phyloP scores from a whole-genome alignment of 2,888 invertebrate genomes.

The Mythimna lalbum region DNA sequence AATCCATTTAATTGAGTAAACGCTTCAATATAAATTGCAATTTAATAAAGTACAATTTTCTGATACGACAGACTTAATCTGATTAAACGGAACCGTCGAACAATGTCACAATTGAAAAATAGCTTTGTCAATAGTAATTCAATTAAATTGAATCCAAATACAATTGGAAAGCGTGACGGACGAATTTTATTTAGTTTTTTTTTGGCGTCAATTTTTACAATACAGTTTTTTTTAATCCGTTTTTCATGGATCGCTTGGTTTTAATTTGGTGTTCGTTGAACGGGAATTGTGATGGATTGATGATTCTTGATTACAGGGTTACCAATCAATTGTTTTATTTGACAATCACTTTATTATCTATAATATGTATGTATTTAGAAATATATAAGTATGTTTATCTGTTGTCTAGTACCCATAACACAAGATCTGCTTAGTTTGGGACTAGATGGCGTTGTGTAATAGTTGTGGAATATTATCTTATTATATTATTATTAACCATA shows the following conservation, averaged over 20 bases:
- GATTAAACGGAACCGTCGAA: slow-evolving; percentile 73
- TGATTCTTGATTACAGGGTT: slow-evolving; percentile 10
- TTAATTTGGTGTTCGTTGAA: slow-evolving; percentile 46
- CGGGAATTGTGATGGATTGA: neutral
- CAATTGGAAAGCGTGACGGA: slow-evolving; percentile 68
- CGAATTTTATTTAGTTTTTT: slow-evolving; percentile 73
- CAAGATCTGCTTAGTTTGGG: no score
- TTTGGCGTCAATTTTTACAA: slow-evolving; percentile 58
- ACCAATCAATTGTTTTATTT: neutral
- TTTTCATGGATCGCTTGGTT: slow-evolving; percentile 45
- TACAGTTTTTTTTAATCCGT: slow-evolving; percentile 41
- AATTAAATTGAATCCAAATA: slow-evolving; percentile 82
- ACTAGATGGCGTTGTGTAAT: no score
- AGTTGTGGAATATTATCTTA: no score
- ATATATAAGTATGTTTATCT: no score
- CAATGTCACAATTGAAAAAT: slow-evolving; percentile 77
- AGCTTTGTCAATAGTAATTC: slow-evolving; percentile 81
- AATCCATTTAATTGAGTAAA: slow-evolving; percentile 14
- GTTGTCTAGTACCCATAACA: no score
- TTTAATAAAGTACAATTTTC: slow-evolving; percentile 64
- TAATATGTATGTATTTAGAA: no score
- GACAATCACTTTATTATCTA: neutral
- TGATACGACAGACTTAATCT: slow-evolving; percentile 79
- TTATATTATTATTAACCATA: neutral
- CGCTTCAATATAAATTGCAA: slow-evolving; percentile 31